Evolutionary conservation across 2,888 invertebrate species (phyloP).

Genomic region (Archips xylosteana): DNA sequence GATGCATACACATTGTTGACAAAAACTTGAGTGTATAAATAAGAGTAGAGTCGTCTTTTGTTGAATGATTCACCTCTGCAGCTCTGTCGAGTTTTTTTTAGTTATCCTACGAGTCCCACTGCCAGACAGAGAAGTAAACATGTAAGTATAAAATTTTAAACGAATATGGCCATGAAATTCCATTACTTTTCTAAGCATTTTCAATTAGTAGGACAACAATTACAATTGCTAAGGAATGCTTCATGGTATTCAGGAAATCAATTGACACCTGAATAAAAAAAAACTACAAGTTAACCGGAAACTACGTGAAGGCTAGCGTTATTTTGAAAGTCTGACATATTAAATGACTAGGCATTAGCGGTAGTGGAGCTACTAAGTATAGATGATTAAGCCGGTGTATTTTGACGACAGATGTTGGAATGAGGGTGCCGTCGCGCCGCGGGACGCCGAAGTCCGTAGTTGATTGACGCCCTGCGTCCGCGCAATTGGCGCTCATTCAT

Average conservation of each 20-base stretch:
- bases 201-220: constrained; percentile 12
- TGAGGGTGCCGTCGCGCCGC: constrained; percentile 51
- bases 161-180: not conserved
- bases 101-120: too few relatives aligned
- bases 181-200: not conserved
- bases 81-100: too few relatives aligned
- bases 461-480: constrained; percentile 41
- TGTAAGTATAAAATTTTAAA: not conserved
- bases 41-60: not conserved
- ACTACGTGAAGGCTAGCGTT: constrained; percentile 24
- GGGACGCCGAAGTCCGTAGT: constrained; percentile 49
- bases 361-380: constrained; percentile 3
- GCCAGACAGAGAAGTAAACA: not conserved
- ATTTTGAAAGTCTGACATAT: constrained; percentile 17
- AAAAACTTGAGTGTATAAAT: not conserved
- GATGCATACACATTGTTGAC: not conserved
- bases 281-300: constrained; percentile 17
- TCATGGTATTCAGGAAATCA: constrained; percentile 26
- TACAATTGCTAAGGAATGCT: constrained; percentile 11
- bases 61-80: not conserved
- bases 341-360: not conserved
- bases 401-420: constrained; percentile 54
- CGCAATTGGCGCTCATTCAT: constrained; percentile 46
- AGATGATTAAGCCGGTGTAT: constrained; percentile 31
- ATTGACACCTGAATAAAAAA: constrained; percentile 24